Base-by-base conservation (phyloP, 2,888 invertebrate species). In the Torymus aiolomorphi region DNA sequence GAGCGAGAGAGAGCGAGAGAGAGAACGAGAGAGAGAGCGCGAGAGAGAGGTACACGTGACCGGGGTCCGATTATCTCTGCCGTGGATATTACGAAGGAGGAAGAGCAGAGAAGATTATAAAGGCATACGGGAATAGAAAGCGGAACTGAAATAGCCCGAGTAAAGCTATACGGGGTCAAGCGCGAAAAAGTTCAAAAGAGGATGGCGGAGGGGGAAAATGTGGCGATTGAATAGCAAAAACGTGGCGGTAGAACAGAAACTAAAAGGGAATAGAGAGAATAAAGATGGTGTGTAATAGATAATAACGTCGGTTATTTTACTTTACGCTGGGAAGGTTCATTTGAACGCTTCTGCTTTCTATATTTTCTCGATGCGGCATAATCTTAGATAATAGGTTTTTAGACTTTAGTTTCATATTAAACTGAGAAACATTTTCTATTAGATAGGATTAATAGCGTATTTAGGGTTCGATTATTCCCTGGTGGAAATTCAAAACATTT, bases 11-110 rank as follows among this genome's bases (percentile, higher is more conserved):
- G 42, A 42, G 42, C 4, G 31, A 5, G 31, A 3, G 8, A 42
- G 42, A 8, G n/a, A n/a, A n/a, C n/a, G n/a, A n/a, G 14, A 42
- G 42, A 0, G 42, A 42, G 42, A 42, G 31, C 0, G 31, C 0
- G 8, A 42, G 42, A 8, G 42, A 42, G 42, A 57, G 59, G n/a
- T 49, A 42, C 63, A 71, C 71, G 70, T 70, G 70, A 66, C 73
- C 67, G 61, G 70, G 20, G 61, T 75, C 61, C 71, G 80, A 80
- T 80, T 80, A 80, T 71, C 78, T 75, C 16, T 54, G 4, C 62
- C 63, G n/a, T 18, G 51, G 2, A 54, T n/a, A n/a, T 18, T 42
- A 54, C 14, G 51, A 13, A 31, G 24, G 54, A 61, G 42, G 24
- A 51, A 12, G 14, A 13, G 51, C 42, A 42, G 65, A 42, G 62